Base-by-base conservation (phyloP, 2,113 vertebrate species). In the Colossoma macropomum region DNA sequence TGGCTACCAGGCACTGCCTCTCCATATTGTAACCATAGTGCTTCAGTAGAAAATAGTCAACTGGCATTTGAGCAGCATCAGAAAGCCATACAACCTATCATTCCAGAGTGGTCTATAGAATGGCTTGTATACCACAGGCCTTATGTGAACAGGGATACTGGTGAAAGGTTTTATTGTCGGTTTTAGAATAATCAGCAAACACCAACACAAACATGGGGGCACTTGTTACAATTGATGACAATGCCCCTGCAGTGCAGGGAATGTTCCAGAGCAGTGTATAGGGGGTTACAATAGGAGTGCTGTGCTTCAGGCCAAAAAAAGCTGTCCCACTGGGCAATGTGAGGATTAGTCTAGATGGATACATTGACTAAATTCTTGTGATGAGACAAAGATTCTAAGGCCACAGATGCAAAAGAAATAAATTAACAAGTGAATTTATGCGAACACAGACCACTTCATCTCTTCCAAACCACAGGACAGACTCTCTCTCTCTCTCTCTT, bases 161-260 rank as follows among this genome's bases (percentile, higher is more conserved):
- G 86, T 92, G 86, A 91, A 92, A 91, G 89, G 41, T 81, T 85
- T 87, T 87, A 89, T 91, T 93, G 91, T 92, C 89, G 87, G 76
- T 91, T 92, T 93, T 92, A 70, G 86, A 86, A 91, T 90, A 79
- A 93, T 92, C 92, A 94, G 90, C 90, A 92, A 92, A 92, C 87
- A 88, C 86, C 52, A 73, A 84, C 73, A 79, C 79, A 60, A 87
- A 91, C 87, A 91, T 87, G 86, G 85, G 90, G 78, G 63, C 3
- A 84, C 82, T 89, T 91, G 89, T 91, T 91, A 84, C 86, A 82
- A 85, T 81, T 52, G 87, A 90, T 85, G 90, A 91, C 78, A 89
- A 88, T 87, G 88, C 87, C 81, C 10, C 60, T 75, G 62, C 79
- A 86, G 89, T 87, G 88, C 80, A 85, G 80, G 79, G 81, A 87